A percentile compares a stretch with the other conserved stretches of the same genome.
These are phyloP conservation scores for Chrysina gloriosa DNA, from an alignment of 2,888 invertebrate genomes.

Conservation along the genomic window DNA sequence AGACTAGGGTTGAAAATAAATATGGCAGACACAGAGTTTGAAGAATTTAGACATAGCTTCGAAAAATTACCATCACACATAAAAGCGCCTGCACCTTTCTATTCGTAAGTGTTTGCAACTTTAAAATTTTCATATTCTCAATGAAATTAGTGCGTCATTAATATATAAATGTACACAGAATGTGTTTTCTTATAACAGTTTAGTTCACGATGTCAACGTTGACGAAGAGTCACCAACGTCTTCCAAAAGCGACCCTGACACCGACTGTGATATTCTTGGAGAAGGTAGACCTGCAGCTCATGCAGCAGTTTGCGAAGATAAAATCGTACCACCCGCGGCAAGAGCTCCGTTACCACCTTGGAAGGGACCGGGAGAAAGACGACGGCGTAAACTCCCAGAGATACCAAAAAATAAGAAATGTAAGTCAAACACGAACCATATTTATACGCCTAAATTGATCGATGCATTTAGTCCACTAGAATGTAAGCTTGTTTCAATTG, in stretches of 20 bases:
- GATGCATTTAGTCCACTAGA: too few relatives aligned
- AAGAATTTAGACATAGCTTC: constrained; percentile 90
- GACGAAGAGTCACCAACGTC: constrained; percentile 86
- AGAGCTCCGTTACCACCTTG: constrained; percentile 48
- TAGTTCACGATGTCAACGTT: constrained; percentile 85
- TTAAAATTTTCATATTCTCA: constrained; percentile 41
- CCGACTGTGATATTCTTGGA: constrained; percentile 63
- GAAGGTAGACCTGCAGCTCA: constrained; percentile 46
- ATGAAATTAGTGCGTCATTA: neutral
- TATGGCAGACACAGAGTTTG: constrained; percentile 95
- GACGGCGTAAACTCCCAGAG: constrained; percentile 87
- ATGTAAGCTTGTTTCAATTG: too few relatives aligned
- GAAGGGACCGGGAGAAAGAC: constrained; percentile 68
- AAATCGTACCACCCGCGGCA: constrained; percentile 29
- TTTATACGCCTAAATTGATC: neutral
- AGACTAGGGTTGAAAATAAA: constrained; percentile 62
- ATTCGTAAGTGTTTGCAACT: constrained; percentile 81
- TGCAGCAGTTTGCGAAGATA: constrained; percentile 38
- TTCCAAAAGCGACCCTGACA: constrained; percentile 79
- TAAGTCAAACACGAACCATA: constrained; percentile 64
- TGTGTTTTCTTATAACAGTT: constrained; percentile 66
- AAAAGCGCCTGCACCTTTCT: constrained; percentile 84
- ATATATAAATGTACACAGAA: neutral
- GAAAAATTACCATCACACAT: constrained; percentile 83
- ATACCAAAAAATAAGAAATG: constrained; percentile 91